Evolutionary conservation across 2,113 vertebrate genomes (phyloP).

Genomic region (Prunella fulvescens): DNA sequence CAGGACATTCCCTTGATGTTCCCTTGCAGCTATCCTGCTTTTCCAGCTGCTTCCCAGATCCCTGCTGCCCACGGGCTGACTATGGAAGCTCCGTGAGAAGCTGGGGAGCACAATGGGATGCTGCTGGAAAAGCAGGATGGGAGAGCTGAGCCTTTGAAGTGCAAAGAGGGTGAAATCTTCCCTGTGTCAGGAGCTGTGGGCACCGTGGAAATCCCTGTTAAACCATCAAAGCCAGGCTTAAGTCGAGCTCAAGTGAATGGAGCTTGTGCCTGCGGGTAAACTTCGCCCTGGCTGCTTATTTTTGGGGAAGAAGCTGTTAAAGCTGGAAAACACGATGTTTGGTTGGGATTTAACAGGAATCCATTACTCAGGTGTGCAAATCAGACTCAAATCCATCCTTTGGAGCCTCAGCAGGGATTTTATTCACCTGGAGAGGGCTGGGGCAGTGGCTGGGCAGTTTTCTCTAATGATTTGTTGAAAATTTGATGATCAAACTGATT

Average conservation of each 20-base stretch:
- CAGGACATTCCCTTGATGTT: fast-evolving
- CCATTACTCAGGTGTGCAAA: background rate
- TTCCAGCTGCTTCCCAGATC: background rate
- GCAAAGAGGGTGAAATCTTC: slow-evolving; percentile 38
- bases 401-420: background rate
- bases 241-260: slow-evolving; percentile 11
- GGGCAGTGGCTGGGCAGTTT: background rate
- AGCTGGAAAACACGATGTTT: background rate
- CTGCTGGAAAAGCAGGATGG: background rate
- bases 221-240: slow-evolving; percentile 40
- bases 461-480: background rate
- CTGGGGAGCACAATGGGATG: background rate
- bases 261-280: background rate
- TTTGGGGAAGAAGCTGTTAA: background rate
- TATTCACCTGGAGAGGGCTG: fast-evolving
- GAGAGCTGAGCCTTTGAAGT: slow-evolving; percentile 29
- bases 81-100: background rate
- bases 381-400: background rate
- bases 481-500: fast-evolving
- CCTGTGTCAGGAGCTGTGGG: background rate
- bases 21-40: background rate
- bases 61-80: background rate
- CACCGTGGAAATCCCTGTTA: slow-evolving; percentile 34
- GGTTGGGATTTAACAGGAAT: background rate
- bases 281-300: background rate